Base-by-base conservation (phyloP, 2,888 invertebrate genomes). In the Amphipoea lucens region DNA sequence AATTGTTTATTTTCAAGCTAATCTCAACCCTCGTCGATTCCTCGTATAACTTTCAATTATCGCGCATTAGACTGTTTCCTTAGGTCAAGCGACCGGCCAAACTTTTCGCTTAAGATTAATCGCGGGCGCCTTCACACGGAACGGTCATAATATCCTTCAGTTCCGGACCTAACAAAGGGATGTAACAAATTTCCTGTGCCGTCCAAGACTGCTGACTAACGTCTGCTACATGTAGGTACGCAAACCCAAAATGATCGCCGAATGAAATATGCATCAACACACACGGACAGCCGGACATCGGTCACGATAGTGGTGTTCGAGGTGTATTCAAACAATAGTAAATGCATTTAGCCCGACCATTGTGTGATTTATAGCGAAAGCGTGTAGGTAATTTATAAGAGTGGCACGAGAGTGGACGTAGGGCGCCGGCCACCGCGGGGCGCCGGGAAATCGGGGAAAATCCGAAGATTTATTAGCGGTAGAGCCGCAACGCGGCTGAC, bases 381-480 rank as follows among this genome's bases (percentile, higher is more conserved):
- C 95, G 96, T 96, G 96, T 96, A 93, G 95, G 96, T 96, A 96
- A 96, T 97, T 96, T 97, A 96, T 96, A 96, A 96, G 96, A 95
- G 96, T 95, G 93, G 94, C 90, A 92, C 91, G 91, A 92, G 93
- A 93, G 94, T 94, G 94, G 93, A 92, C 92, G 92, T 87, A 91
- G 93, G 93, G 94, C 86, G 93, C 90, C 89, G 81, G 90, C 89
- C 93, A 89, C 94, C 90, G 88, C 95, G 94, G 96, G 94, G 94
- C 94, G 94, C 91, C 95, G 95, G 96, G 95, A 96, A 96, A 96
- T 95, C 95, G 95, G 96, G 96, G 96, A 96, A 96, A 96, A 96
- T 92, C 95, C 95, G 92, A 94, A 96, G 96, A 97, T 97, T 97
- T 97, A 96, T 96, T 94, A 94, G 94, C 93, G 94, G 93, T 88